Base-by-base conservation (phyloP, 2,888 invertebrate genomes). In the Hypercompe scribonia region DNA sequence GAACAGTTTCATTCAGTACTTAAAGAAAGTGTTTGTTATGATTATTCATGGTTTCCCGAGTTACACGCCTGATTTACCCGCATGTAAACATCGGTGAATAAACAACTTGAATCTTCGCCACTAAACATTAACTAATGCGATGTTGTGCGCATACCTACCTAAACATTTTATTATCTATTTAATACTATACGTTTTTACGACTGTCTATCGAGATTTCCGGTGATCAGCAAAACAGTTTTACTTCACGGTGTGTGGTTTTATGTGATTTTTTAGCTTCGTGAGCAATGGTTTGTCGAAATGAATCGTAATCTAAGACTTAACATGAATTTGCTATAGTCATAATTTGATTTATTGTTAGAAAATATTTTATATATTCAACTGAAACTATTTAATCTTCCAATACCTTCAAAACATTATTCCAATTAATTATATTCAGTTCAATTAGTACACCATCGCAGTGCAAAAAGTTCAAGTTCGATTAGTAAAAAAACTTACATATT, bases 171-270 rank as follows among this genome's bases (percentile, higher is more conserved):
- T 83, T 81, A 85, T 84, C 83, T 76, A 78, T 72, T 79, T 78
- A 83, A 79, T 81, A 82, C 78, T 81, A 79, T 75, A 71, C 76
- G 65, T 82, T 84, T 87, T 86, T 84, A 87, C 75, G 80, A 79
- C 74, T 78, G 76, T 81, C 79, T 76, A 80, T 83, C 75, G 74
- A 83, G 78, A 82, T 85, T 84, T 86, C 86, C 85, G 82, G 82
- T 79, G 79, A 81, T 85, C 79, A 82, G 76, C 78, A 72, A 82
- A 86, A 78, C 79, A 65, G 74, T 78, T 76, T 78, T 70, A 77
- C 78, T 83, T 79, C 78, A 78, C 82, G 74, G 77, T 76, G 68
- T 76, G 72, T 71, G 71, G 46, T 73, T 81, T 79, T 76, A 75
- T 71, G 28, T 15, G 39, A 34, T 70, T 74, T 73, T 72, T 78